Conservation (phyloP, 2,113 vertebrate genomes). For the Malurus alboscapulatus region DNA sequence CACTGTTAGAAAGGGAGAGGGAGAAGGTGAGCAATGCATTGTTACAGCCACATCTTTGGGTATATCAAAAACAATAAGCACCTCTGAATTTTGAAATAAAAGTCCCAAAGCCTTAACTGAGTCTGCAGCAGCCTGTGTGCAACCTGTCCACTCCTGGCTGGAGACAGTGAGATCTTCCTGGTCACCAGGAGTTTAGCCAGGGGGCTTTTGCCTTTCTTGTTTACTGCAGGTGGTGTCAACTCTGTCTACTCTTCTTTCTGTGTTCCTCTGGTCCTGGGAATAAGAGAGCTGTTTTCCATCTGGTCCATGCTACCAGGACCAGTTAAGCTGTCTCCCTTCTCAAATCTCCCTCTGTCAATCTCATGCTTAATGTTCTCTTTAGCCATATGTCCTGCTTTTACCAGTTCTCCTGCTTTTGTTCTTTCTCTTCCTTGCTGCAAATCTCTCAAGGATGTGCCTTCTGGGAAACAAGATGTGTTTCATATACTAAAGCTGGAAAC, state of each 20-base stretch:
- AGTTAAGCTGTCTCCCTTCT: neutral
- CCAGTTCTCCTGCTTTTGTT: neutral
- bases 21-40: neutral
- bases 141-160: neutral
- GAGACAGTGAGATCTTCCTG: neutral
- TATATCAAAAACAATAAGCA: neutral
- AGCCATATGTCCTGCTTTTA: neutral
- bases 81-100: neutral
- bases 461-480: neutral
- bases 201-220: neutral
- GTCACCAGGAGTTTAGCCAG: neutral
- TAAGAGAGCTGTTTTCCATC: slow-evolving; percentile 21
- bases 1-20: neutral
- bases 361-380: neutral
- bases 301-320: neutral
- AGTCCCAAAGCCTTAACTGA: neutral
- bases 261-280: neutral
- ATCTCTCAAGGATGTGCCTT: neutral
- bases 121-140: neutral
- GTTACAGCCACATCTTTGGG: neutral
- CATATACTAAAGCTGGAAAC: neutral
- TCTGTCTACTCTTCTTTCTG: neutral
- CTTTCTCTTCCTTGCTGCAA: neutral
- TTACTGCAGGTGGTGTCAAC: neutral
- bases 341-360: neutral